These are phyloP conservation scores for Psittacara wagleri DNA, from an alignment of 2,113 vertebrate genomes.

Conservation along the genomic window DNA sequence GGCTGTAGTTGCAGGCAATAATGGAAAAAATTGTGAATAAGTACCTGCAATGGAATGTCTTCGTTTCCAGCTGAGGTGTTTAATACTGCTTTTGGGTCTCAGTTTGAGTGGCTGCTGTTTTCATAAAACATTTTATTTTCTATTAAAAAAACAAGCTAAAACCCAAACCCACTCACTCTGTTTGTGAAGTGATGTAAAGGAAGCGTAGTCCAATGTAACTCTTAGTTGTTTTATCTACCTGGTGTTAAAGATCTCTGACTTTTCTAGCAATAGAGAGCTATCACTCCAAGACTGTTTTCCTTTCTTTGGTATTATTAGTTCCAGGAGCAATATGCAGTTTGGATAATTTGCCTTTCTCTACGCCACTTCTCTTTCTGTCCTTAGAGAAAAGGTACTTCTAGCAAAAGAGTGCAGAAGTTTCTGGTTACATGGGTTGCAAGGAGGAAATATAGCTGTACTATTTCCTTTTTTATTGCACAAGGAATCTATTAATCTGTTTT, in stretches of 20 bases:
- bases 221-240: background rate
- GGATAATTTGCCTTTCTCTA: background rate
- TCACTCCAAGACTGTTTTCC: background rate
- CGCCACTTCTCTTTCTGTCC: background rate
- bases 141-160: background rate
- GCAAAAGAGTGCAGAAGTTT: background rate
- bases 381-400: background rate
- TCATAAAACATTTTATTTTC: background rate
- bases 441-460: background rate
- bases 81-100: background rate
- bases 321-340: background rate
- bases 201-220: background rate
- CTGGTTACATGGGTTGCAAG: background rate
- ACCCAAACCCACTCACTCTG: background rate
- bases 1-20: background rate
- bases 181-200: background rate
- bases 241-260: background rate
- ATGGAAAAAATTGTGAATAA: background rate
- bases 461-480: conserved; percentile 42
- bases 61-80: background rate
- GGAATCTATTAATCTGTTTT: conserved; percentile 1
- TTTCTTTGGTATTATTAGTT: background rate
- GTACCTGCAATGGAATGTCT: background rate
- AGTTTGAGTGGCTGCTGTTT: background rate
- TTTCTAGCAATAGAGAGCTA: background rate